Base-by-base conservation (phyloP, 2,797 vertebrate genomes). In the Pristis pectinata region DNA sequence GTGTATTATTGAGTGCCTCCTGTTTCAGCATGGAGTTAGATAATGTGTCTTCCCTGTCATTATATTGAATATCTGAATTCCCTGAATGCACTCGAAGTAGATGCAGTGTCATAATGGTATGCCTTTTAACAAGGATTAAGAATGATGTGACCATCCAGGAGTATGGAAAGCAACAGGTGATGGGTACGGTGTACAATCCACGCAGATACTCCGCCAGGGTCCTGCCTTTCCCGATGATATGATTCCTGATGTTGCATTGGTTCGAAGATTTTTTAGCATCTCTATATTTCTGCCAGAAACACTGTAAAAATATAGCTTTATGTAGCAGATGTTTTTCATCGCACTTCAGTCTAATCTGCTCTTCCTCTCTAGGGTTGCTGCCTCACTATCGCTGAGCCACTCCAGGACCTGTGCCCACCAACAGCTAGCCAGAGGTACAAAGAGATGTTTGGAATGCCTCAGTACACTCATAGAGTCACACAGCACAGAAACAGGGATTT, bases 1-100 rank as follows among this genome's bases (percentile, higher is more conserved):
- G 96, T 96, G 96, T 96, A 95, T 96, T 97, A 97, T 97, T 97
- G 96, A 97, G 96, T 96, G 96, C 96, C 96, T 96, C 95, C 96
- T 97, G 97, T 96, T 97, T 96, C 94, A 95, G 95, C 96, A 97
- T 97, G 96, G 95, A 97, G 96, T 97, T 97, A 94, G 95, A 95
- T 95, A 96, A 95, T 95, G 95, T 95, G 96, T 96, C 94, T 94
- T 94, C 76, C 95, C 95, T 96, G 95, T 95, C 94, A 95, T 95
- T 94, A 95, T 96, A 95, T 95, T 95, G 67, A 95, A 96, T 96
- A 96, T 93, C 94, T 17, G 95, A 94, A 94, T 94, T 94, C 92
- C 92, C 44, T 76, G 92, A 74, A 94, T 53, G 70, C 70, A 56
- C 70, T 53, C 27, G 49, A 72, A 41, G 67, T 41, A 72, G 91